Percentiles rank a stretch among this genome's conserved stretches.
These are phyloP conservation scores for Chrysolina americana DNA, from an alignment of 2,888 invertebrate species.

Conservation along the genomic window DNA sequence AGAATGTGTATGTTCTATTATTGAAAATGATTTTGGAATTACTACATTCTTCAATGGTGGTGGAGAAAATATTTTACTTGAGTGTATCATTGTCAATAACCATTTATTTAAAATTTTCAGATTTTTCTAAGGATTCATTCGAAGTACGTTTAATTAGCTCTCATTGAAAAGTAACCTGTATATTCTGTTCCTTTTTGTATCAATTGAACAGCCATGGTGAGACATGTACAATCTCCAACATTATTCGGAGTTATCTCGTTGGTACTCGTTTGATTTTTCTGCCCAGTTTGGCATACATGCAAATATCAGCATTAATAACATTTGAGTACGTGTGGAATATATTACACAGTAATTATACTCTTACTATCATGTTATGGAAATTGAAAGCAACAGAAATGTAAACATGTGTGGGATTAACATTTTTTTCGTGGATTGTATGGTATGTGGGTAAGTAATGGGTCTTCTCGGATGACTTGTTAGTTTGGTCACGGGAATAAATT, in stretches of 20 bases:
- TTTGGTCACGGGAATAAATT: neutral
- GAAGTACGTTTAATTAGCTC: too few species aligned
- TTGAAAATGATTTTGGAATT: too few species aligned
- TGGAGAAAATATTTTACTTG: too few species aligned
- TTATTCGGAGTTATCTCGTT: conserved; percentile 55
- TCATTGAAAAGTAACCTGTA: neutral
- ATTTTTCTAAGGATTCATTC: too few species aligned
- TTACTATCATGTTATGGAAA: conserved; percentile 52
- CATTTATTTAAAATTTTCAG: too few species aligned
- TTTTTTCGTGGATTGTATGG: neutral
- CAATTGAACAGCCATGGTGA: conserved; percentile 50
- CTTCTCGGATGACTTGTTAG: conserved; percentile 15
- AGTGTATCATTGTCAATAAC: too few species aligned
- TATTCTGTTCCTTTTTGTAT: neutral
- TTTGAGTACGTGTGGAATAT: conserved; percentile 55
- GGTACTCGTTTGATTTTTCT: conserved; percentile 46
- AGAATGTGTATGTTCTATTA: too few species aligned
- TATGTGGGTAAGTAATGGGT: neutral
- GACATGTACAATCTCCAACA: conserved; percentile 55
- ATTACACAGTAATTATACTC: conserved; percentile 57
- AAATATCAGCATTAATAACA: conserved; percentile 59
- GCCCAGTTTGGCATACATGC: conserved; percentile 52
- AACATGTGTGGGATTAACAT: conserved; percentile 43
- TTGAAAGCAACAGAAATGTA: conserved; percentile 48
- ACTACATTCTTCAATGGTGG: too few species aligned